Evolutionary conservation across 35 echinoderm and acorn worm species (phyloP), one percentile per base, ranked within the genome.

Genomic region (Acanthaster planci): DNA sequence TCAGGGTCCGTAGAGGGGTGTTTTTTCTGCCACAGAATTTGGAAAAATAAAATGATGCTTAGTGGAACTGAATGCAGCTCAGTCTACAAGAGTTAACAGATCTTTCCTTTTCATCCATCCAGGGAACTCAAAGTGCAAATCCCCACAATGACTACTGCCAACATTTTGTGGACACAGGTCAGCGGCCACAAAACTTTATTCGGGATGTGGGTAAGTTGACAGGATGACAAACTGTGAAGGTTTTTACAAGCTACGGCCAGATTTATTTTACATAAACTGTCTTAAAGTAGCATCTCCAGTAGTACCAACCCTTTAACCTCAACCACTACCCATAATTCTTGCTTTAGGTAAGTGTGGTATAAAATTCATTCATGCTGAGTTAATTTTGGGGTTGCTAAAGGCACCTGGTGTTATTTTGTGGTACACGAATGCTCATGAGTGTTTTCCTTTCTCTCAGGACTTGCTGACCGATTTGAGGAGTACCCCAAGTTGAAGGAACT

Each of bases 71-170:
- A 31, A 37, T 21, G n/a, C 21, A 19, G 0, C 17, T 37, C 40
- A 0, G 35, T 23, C 77, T 85, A 76, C 0, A 8, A 4, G 0
- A 67, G 32, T 0, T 76, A 21, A 36, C 38, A 17, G 51, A 35
- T 50, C 19, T 34, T 56, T 14, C 40, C 15, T 29, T 35, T 56
- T 64, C 59, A 10, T 35, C 14, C 52, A 56, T 39, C 31, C 83
- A 97, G 95, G 95, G 95, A 60, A 97, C 95, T 36, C 95, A 97
- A 55, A 97, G 95, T 93, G 95, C 95, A n/a, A 97, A 97, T 51
- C 95, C 95, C 51, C 95, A 97, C 67, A 97, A 97, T 86, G 95
- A 97, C 34, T 97, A 97, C 76, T 93, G 90, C 42, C 95, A 97
- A 44, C 95, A 97, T 86, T 93, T 93, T 90, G 90, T 97, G 6